Percentiles rank a stretch among this genome's conserved stretches.
These are phyloP conservation scores for Todus mexicanus DNA, from an alignment of 2,797 vertebrate genomes.

Conservation along the genomic window DNA sequence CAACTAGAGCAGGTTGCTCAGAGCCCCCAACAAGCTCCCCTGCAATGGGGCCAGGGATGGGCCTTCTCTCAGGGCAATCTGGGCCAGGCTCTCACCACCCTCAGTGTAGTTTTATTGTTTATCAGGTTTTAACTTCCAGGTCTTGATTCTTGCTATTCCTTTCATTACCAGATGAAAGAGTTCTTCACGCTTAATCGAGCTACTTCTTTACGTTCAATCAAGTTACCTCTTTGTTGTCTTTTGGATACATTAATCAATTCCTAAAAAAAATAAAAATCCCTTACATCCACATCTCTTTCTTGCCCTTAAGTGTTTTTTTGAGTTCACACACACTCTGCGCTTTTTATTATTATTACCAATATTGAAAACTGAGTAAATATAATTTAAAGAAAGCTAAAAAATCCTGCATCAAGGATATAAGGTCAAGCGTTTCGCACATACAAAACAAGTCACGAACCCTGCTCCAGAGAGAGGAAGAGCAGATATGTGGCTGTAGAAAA, in stretches of 20 bases:
- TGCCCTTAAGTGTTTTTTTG: background rate
- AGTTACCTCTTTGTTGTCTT: background rate
- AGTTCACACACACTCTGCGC: background rate
- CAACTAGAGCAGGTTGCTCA: too few relatives aligned
- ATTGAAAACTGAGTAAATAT: background rate
- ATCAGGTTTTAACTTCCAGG: background rate
- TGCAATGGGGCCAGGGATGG: too few relatives aligned
- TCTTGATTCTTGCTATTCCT: background rate
- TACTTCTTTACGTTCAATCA: background rate
- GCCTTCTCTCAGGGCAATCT: too few relatives aligned
- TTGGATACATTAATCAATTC: background rate
- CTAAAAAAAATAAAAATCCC: background rate
- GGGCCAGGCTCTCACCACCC: too few relatives aligned
- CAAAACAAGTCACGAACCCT: background rate
- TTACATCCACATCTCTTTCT: background rate
- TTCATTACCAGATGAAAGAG: background rate
- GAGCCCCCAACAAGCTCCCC: too few relatives aligned
- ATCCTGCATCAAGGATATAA: background rate
- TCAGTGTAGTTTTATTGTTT: too few relatives aligned
- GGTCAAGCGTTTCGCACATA: background rate
- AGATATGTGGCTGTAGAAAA: background rate
- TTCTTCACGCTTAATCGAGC: background rate
- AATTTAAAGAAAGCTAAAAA: background rate
- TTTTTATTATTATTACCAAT: background rate
- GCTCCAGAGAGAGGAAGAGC: background rate